Percentiles rank a stretch among this genome's conserved stretches.
Conservation (phyloP, 1,140 invertebrate species). For the Tribolium castaneum region DNA sequence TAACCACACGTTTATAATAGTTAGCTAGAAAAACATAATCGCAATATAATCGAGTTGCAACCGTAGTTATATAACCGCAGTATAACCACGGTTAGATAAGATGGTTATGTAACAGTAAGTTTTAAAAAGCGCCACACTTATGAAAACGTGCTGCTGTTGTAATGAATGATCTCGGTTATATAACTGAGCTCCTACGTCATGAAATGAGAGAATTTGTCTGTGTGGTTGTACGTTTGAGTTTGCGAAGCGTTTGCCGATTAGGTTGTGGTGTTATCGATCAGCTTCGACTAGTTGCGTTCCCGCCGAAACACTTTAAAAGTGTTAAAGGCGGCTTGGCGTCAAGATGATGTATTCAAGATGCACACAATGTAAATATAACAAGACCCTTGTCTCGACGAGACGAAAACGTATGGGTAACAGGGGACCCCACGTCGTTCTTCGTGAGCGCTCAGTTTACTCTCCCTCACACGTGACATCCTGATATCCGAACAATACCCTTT, state of each 20-base stretch:
- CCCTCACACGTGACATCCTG: slow-evolving; percentile 18
- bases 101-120: too few species aligned
- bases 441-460: slow-evolving; percentile 35
- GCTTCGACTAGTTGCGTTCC: neutral
- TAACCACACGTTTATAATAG: too few species aligned
- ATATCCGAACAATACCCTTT: neutral
- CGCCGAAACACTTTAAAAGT: slow-evolving; percentile 11
- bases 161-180: too few species aligned
- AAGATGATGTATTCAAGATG: slow-evolving; percentile 34
- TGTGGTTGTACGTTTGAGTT: too few species aligned
- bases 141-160: too few species aligned
- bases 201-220: too few species aligned
- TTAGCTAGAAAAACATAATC: too few species aligned
- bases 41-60: too few species aligned
- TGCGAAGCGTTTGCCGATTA: neutral
- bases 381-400: slow-evolving; percentile 37
- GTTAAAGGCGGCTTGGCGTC: neutral
- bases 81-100: too few species aligned
- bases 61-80: too few species aligned
- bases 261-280: neutral
- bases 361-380: slow-evolving; percentile 42
- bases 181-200: too few species aligned
- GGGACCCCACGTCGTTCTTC: slow-evolving; percentile 20
- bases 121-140: too few species aligned
- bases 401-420: slow-evolving; percentile 39